Evolutionary conservation across 2,113 vertebrate species (phyloP).

Genomic region (Halcyon senegalensis): DNA sequence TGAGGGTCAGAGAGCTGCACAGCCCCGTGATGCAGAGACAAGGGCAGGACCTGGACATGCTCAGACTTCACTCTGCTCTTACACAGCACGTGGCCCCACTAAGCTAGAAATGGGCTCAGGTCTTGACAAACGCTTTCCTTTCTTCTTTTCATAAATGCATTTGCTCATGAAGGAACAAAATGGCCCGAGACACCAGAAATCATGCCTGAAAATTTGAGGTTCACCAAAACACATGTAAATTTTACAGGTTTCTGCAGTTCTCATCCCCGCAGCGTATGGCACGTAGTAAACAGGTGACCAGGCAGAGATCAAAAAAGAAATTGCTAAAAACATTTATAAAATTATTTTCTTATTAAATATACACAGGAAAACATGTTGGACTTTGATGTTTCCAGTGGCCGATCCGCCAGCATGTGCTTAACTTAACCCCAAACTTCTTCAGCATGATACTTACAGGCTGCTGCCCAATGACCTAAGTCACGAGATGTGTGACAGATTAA

Average conservation of each 20-base stretch:
- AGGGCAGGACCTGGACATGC: background rate
- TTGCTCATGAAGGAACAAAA: background rate
- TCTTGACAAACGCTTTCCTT: background rate
- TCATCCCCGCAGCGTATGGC: rapidly evolving
- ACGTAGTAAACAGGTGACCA: background rate
- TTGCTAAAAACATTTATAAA: background rate
- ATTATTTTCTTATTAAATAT: background rate
- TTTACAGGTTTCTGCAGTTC: rapidly evolving
- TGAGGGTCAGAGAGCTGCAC: background rate
- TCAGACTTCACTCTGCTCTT: background rate
- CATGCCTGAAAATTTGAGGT: no score
- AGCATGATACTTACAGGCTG: rapidly evolving
- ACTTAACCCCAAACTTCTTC: background rate
- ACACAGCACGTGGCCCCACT: background rate
- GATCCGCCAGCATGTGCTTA: background rate
- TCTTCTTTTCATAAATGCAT: background rate
- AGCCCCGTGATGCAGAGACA: rapidly evolving
- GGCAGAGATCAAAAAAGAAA: background rate
- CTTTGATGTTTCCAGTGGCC: background rate
- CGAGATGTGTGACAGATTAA: rapidly evolving
- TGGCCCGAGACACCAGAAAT: background rate
- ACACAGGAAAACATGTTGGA: rapidly evolving
- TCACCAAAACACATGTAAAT: background rate
- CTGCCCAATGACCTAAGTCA: rapidly evolving
- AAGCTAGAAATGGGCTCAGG: background rate